These are phyloP conservation scores for Anhinga rufa DNA, from an alignment of 2,113 vertebrate genomes.

Conservation along the genomic window DNA sequence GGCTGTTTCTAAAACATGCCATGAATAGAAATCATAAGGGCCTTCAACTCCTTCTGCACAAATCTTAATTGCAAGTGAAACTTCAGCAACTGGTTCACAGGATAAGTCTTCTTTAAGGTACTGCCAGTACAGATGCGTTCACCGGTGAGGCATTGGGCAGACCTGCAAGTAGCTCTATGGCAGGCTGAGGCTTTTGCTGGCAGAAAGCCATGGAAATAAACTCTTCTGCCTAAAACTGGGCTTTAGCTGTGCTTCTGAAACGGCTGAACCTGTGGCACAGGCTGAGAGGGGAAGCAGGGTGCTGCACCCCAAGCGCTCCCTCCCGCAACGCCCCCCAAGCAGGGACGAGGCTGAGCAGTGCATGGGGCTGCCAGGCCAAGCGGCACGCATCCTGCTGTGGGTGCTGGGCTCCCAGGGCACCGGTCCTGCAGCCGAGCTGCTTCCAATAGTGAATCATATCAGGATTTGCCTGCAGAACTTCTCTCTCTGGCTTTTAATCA, in stretches of 20 bases:
- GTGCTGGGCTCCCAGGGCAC: not conserved
- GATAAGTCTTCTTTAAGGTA: not conserved
- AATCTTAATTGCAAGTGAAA: conserved; percentile 11
- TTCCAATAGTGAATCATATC: not conserved
- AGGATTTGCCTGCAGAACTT: not conserved
- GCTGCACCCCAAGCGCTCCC: not conserved
- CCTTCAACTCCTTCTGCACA: not conserved
- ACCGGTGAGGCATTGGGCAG: not conserved
- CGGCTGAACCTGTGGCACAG: not conserved
- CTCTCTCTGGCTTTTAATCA: not conserved
- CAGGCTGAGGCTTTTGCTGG: not conserved
- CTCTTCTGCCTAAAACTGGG: not conserved
- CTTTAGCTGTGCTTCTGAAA: not conserved
- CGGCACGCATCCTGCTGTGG: rapidly evolving
- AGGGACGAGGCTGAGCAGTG: not conserved
- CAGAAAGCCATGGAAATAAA: not conserved
- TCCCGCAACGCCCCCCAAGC: not conserved
- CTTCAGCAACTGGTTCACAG: not conserved
- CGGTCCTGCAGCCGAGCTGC: rapidly evolving
- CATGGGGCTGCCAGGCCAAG: rapidly evolving
- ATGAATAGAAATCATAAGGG: conserved; percentile 26
- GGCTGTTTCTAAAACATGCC: not conserved
- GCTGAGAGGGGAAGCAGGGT: not conserved
- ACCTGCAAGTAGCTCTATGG: not conserved
- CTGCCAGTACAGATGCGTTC: not conserved